Evolutionary conservation across 2,797 vertebrate species (phyloP), one percentile per base, ranked within the genome.

Genomic region (Micrastur ruficollis): DNA sequence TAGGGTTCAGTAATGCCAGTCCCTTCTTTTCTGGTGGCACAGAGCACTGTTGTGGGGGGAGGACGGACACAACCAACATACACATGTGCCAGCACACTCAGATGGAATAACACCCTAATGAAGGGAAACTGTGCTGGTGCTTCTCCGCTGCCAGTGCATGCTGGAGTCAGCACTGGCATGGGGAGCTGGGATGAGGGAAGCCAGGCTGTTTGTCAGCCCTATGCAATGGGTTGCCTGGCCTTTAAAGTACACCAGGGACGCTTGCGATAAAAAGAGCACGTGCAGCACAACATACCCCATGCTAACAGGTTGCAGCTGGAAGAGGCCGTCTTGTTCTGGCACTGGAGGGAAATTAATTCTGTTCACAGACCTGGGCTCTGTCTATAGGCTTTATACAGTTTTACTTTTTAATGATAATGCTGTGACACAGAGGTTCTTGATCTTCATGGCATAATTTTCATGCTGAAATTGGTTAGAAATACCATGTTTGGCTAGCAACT

Each of bases 91-190:
- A 71, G 76, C 17, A 8, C 0, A 1, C 62, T 76, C 1, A 2
- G 0, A 1, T 83, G 78, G 52, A 96, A 47, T 74, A 83, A 68
- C 52, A n/a, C 26, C 6, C 44, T 23, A 9, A 8, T 4, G 58
- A 72, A 52, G 32, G 56, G 42, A 56, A 62, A 21, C 27, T 9
- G 12, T 25, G 44, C 59, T 29, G 58, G 20, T 20, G 27, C 34
- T 90, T 46, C 8, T 38, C 49, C 0, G 1, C 76, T 74, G 50
- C 58, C 52, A 12, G 34, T 5, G 14, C 0, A 0, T 36, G 61
- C 42, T n/a, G 2, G 53, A 86, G 67, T 72, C 84, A 70, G 80
- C 6, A 1, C 34, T 76, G 82, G 29, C 3, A 0, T 58, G 9
- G 67, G 74, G 32, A 78, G 70, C 59, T 6, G 4, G 49, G 9